A percentile compares a stretch with the other conserved stretches of the same genome.
phyloP scores from a whole-genome alignment of 2,113 vertebrate species.

The Dolichallabes microphthalmus region DNA sequence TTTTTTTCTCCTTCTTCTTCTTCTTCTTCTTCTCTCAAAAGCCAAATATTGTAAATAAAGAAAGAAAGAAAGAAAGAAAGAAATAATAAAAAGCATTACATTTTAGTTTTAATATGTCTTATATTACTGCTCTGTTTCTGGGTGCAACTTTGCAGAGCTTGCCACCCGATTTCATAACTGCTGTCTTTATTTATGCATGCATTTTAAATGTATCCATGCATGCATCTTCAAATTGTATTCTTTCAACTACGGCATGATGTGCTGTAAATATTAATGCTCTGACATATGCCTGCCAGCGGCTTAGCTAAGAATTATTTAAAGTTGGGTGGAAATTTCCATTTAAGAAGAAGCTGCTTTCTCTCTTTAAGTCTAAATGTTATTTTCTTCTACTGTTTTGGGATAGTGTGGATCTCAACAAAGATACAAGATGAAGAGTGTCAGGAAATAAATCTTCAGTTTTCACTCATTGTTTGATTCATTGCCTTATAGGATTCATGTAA shows the following conservation, averaged over 20 bases:
- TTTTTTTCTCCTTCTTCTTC: neutral
- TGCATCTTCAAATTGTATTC: slow-evolving; percentile 53
- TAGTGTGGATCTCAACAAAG: slow-evolving; percentile 31
- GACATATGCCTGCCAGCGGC: slow-evolving; percentile 51
- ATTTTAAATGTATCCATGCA: slow-evolving; percentile 55
- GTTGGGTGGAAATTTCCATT: slow-evolving; percentile 52
- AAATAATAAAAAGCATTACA: slow-evolving; percentile 2
- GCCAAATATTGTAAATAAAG: neutral
- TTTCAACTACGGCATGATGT: slow-evolving; percentile 50
- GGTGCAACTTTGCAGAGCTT: slow-evolving; percentile 39
- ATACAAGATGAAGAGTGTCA: slow-evolving; percentile 30
- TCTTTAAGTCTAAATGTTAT: slow-evolving; percentile 32
- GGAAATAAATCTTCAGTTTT: slow-evolving; percentile 29
- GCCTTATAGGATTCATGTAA: slow-evolving; percentile 31
- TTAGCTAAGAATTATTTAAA: slow-evolving; percentile 53
- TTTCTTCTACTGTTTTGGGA: slow-evolving; percentile 30
- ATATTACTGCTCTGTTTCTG: slow-evolving; percentile 23
- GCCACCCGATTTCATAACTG: slow-evolving; percentile 51
- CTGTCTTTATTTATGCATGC: slow-evolving; percentile 56
- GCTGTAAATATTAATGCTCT: slow-evolving; percentile 59
- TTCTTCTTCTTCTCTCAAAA: neutral
- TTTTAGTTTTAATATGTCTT: slow-evolving; percentile 16
- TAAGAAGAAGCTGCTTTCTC: slow-evolving; percentile 34
- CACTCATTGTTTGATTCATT: slow-evolving; percentile 36
- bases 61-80: neutral